Base-by-base conservation (phyloP, 2,113 vertebrate species). In the Actinemys pallida region DNA sequence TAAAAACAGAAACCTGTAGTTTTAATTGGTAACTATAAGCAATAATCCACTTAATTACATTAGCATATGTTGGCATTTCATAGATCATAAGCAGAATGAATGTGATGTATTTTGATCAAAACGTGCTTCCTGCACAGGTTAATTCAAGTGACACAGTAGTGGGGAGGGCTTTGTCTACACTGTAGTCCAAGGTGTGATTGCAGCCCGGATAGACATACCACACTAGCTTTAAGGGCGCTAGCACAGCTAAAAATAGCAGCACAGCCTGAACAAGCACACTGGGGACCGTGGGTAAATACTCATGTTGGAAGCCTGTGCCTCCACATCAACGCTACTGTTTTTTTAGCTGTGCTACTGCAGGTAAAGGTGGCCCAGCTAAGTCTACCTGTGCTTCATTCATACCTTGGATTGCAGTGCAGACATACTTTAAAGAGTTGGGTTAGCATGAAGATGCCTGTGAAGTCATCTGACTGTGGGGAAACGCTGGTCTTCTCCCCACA, bases 31-130 rank as follows among this genome's bases (percentile, higher is more conserved):
- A 39, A 72, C n/a, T 72, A 72, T 72, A 72, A 72, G 10, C n/a
- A 72, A 72, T 10, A 72, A 39, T 72, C 19, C 65, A 39, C 16
- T n/a, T 39, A 72, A 78, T 57, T 69, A 79, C 1, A 3, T 82
- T 76, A 65, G 69, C 62, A 22, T 87, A 83, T 80, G 45, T 10
- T 81, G 83, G 4, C 54, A 27, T 90, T 94, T 91, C 56, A 56
- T 88, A 49, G 45, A 3, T 47, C 42, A 25, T 59, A 45, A 7
- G 11, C 17, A 59, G 57, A 56, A 62, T 6, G 16, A 47, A 6
- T 0, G 0, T 83, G 14, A 2, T 45, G 22, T n/a, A 1, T 13
- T 35, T 65, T 69, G 49, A 90, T 31, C 10, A 79, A 87, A 62
- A 75, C 84, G 31, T 14, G 84, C 81, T 17, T 86, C 31, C 80